These are phyloP conservation scores for Amia ocellicauda DNA, from an alignment of 2,113 vertebrate species.

Conservation along the genomic window DNA sequence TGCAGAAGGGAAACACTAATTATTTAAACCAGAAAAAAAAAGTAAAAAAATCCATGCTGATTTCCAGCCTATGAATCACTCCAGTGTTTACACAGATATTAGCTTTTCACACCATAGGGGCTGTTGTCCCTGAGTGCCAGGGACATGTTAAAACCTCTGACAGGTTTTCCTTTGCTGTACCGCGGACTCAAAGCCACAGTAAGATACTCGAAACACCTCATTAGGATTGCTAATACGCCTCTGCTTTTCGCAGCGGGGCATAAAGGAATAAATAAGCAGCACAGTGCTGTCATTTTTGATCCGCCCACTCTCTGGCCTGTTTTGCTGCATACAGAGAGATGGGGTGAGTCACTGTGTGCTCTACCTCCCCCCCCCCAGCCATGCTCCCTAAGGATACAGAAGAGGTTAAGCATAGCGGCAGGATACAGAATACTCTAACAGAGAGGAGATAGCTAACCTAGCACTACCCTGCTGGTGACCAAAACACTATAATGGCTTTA, in stretches of 20 bases:
- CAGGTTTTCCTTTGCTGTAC: neutral
- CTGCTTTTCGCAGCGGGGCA: conserved; percentile 1
- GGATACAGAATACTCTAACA: too few species aligned
- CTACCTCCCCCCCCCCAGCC: neutral
- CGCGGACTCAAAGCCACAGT: neutral
- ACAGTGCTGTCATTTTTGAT: neutral
- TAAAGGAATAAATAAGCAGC: neutral
- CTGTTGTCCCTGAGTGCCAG: neutral
- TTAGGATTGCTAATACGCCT: conserved; percentile 8
- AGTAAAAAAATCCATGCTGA: too few species aligned
- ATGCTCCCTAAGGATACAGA: too few species aligned
- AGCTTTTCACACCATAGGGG: too few species aligned
- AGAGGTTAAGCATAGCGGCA: too few species aligned
- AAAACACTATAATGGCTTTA: too few species aligned
- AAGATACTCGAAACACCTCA: neutral
- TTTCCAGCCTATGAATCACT: too few species aligned
- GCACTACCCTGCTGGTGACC: too few species aligned
- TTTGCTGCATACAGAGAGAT: neutral
- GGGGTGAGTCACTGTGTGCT: conserved; percentile 5
- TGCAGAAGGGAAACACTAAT: too few species aligned
- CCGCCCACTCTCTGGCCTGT: conserved; percentile 6
- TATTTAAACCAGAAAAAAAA: too few species aligned
- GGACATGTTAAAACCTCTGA: neutral
- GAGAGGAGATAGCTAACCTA: too few species aligned
- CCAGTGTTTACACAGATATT: too few species aligned